phyloP scores from a whole-genome alignment of 2,797 vertebrate genomes.

The Malurus leucopterus region DNA sequence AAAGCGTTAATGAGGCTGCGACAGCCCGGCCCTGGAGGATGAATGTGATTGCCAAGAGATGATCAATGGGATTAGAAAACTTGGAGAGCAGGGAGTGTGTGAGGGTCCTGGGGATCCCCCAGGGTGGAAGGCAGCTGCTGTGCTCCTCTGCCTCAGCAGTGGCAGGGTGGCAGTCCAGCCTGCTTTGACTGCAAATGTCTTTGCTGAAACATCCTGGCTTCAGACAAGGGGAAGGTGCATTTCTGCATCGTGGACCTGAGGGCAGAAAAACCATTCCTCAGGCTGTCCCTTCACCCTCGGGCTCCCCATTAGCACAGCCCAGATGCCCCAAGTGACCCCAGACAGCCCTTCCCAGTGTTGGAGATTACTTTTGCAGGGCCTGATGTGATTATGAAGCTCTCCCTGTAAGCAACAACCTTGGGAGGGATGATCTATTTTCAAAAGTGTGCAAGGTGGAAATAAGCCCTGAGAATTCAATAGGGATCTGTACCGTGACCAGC shows the following conservation, averaged over 20 bases:
- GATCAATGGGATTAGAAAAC: not conserved
- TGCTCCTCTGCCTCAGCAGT: not conserved
- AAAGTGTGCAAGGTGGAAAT: slow-evolving; percentile 66
- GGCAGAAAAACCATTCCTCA: not conserved
- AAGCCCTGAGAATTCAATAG: slow-evolving; percentile 30
- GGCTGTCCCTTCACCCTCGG: not conserved
- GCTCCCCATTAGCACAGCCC: not conserved
- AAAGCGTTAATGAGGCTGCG: not conserved
- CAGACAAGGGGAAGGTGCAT: fast-evolving
- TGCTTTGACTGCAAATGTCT: not conserved
- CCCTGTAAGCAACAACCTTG: slow-evolving; percentile 61
- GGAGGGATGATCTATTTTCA: slow-evolving; percentile 62
- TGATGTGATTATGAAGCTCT: slow-evolving; percentile 62
- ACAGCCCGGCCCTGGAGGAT: not conserved
- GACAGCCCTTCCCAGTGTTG: slow-evolving; percentile 21
- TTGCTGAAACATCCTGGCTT: not conserved
- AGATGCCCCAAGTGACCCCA: not conserved
- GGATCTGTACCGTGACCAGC: slow-evolving; percentile 21
- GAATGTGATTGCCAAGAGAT: not conserved
- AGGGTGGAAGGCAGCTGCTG: not conserved
- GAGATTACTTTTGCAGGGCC: slow-evolving; percentile 61
- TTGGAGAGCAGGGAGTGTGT: not conserved
- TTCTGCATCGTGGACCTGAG: fast-evolving
- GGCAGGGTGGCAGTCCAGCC: not conserved
- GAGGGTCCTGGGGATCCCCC: not conserved